Base-by-base conservation (phyloP, 2,113 vertebrate genomes). In the Trematocara nigrifrons region DNA sequence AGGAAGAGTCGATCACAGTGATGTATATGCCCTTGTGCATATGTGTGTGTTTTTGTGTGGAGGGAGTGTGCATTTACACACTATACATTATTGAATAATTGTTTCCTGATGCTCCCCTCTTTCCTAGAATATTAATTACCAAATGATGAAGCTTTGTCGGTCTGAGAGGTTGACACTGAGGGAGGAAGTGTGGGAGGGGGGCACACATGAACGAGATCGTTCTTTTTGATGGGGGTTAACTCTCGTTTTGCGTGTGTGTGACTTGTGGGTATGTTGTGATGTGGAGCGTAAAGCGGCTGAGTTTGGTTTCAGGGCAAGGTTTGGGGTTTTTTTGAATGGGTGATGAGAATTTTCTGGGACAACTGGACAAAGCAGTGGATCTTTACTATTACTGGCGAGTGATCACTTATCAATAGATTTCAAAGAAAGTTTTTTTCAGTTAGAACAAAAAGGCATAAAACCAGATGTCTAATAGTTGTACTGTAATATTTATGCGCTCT, bases 61-160 rank as follows among this genome's bases (percentile, higher is more conserved):
- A 69, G 59, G 22, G 56, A 66, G 83, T 54, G 85, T 82, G 88
- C 86, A 84, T 93, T 90, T 91, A 90, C 81, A 83, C 26, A 29
- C 26, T 29, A 29, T 88, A 85, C 84, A 85, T 95, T 93, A 95
- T 94, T 94, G 92, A 95, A 94, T 96, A 96, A 96, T 96, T 95
- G 95, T 83, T 96, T 96, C 96, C 96, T 91, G 92, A 93, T 96
- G 96, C 86, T 89, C 45, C 82, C 76, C 85, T 93, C 88, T 88
- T 85, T 82, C 80, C 83, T 29, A 18, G 92, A 95, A 95, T 96
- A 96, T 96, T 96, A 96, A 96, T 96, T 94, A 95, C 93, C 84
- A 82, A 91, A 91, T 87, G 92, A 95, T 93, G 94, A 93, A 95
- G 92, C 89, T 79, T 81, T 89, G 88, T 89, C 79, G 81, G 86